phyloP scores from a whole-genome alignment of 2,113 vertebrate species.

The Eulemur rufifrons region DNA sequence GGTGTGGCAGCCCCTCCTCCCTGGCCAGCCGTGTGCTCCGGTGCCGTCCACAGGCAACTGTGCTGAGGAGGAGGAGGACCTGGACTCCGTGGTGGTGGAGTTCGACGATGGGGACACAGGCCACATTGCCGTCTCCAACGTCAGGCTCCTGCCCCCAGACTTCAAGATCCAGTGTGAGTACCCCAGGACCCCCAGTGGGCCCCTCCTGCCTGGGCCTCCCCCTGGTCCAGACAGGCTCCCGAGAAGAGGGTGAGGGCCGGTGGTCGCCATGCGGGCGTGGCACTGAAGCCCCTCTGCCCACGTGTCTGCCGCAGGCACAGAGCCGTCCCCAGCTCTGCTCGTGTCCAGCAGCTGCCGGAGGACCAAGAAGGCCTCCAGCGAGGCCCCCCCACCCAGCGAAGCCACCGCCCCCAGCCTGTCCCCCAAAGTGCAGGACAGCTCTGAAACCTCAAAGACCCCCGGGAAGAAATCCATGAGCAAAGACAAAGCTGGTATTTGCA shows the following conservation, averaged over 20 bases:
- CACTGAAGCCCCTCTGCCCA: background rate
- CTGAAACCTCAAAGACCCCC: slow-evolving; percentile 80
- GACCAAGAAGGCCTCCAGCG: slow-evolving; percentile 83
- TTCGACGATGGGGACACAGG: slow-evolving; percentile 97
- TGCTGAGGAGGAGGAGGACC: slow-evolving; percentile 89
- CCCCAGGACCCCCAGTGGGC: background rate
- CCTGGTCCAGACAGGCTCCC: background rate
- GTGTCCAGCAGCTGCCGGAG: slow-evolving; percentile 84
- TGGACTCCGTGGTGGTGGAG: slow-evolving; percentile 93
- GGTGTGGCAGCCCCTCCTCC: background rate
- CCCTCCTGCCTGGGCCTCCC: background rate
- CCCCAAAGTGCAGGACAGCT: slow-evolving; percentile 80
- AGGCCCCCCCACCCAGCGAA: slow-evolving; percentile 82
- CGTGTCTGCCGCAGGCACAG: slow-evolving; percentile 84
- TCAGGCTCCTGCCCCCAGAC: slow-evolving; percentile 94
- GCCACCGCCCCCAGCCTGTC: slow-evolving; percentile 78
- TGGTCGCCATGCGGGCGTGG: fast-evolving
- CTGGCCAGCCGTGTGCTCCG: fast-evolving
- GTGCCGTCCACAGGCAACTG: slow-evolving; percentile 75
- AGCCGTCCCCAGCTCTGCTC: slow-evolving; percentile 88
- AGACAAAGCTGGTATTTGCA: slow-evolving; percentile 86
- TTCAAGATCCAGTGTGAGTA: slow-evolving; percentile 96
- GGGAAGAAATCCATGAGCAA: slow-evolving; percentile 86
- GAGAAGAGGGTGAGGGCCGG: background rate
- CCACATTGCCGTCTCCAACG: slow-evolving; percentile 93